Conservation (phyloP, 2,113 vertebrate genomes). For the Embiotoca jacksoni region DNA sequence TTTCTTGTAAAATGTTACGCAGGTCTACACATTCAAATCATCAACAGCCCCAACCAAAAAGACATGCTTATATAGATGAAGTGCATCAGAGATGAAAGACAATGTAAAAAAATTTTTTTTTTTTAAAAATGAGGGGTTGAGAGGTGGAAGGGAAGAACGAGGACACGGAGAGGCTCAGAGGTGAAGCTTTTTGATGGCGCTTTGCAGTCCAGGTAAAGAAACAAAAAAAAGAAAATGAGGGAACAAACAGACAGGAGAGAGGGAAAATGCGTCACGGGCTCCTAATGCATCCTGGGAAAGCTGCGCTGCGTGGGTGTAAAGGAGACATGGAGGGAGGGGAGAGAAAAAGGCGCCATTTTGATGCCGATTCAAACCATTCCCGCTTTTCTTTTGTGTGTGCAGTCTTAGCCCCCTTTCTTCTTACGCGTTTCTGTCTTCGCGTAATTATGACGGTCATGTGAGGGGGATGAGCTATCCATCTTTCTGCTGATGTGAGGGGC, state of each 20-base stretch:
- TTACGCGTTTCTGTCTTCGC: constrained; percentile 45
- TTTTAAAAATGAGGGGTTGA: not conserved
- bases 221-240: constrained; percentile 46
- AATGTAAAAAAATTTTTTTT: not conserved
- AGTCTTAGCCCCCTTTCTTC: constrained; percentile 15
- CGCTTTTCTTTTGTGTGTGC: constrained; percentile 50
- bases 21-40: constrained; percentile 13
- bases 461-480: constrained; percentile 73
- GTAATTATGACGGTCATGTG: constrained; percentile 64
- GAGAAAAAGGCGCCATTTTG: constrained; percentile 78
- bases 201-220: constrained; percentile 48
- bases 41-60: not conserved
- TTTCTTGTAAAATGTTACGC: constrained; percentile 43
- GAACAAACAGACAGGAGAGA: constrained; percentile 29
- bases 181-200: constrained; percentile 25
- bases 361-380: constrained; percentile 57
- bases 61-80: not conserved
- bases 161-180: not conserved
- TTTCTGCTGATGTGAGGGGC: constrained; percentile 63
- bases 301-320: constrained; percentile 57
- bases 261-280: constrained; percentile 67
- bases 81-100: not conserved
- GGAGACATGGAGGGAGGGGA: constrained; percentile 49
- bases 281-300: constrained; percentile 74
- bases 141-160: not conserved